These are phyloP conservation scores for Brachypalpus laphriformis DNA, from an alignment of 2,888 invertebrate genomes.

Conservation along the genomic window DNA sequence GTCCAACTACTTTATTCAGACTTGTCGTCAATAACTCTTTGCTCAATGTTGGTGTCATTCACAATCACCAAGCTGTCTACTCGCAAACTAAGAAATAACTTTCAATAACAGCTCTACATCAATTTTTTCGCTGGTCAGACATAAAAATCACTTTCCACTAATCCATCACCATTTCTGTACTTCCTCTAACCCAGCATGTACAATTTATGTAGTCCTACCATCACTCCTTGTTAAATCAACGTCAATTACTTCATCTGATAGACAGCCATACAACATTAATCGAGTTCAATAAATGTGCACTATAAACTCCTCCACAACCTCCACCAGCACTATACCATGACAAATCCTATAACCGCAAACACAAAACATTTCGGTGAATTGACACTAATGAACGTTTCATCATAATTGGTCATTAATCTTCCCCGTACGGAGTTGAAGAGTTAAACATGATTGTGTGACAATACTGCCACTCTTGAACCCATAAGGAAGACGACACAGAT, in stretches of 20 bases:
- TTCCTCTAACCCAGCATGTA: neutral
- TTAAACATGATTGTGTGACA: slow-evolving; percentile 72
- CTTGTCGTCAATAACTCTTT: no score
- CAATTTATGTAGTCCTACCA: neutral
- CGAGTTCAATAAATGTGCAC: slow-evolving; percentile 47
- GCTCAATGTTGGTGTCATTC: no score
- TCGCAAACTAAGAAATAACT: neutral
- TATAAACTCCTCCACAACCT: slow-evolving; percentile 8
- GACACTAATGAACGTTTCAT: slow-evolving; percentile 72
- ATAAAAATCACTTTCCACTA: neutral
- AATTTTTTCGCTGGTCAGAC: neutral
- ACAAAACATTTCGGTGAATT: slow-evolving; percentile 61
- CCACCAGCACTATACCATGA: slow-evolving; percentile 22
- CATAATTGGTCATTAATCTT: slow-evolving; percentile 72
- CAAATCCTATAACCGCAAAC: slow-evolving; percentile 37
- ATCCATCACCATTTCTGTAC: slow-evolving; percentile 3
- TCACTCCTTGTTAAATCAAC: slow-evolving; percentile 21
- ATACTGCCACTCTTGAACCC: slow-evolving; percentile 65
- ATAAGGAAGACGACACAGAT: slow-evolving; percentile 63
- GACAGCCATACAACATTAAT: slow-evolving; percentile 8
- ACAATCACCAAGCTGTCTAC: no score
- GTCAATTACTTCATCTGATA: slow-evolving; percentile 38
- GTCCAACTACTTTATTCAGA: no score
- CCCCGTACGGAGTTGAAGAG: slow-evolving; percentile 46
- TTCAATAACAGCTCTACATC: neutral